Percentiles rank a stretch among this genome's conserved stretches.
These are phyloP conservation scores for Baryphthengus martii DNA, from an alignment of 2,113 vertebrate genomes.

Conservation along the genomic window DNA sequence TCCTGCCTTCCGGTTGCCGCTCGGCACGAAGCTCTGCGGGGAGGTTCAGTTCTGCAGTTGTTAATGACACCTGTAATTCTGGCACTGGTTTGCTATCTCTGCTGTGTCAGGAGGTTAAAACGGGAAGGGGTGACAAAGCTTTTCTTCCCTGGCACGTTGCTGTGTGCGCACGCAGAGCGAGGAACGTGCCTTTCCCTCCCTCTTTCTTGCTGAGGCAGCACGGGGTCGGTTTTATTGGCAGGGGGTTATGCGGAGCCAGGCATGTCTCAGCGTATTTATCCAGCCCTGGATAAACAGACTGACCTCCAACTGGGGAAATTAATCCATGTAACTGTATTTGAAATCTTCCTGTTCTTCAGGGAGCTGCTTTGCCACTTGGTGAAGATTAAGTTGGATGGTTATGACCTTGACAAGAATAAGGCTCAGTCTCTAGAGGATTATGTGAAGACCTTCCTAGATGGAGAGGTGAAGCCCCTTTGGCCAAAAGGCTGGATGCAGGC, in stretches of 20 bases:
- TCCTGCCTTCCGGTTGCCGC: neutral
- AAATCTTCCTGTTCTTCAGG: conserved; percentile 72
- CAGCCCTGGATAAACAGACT: neutral
- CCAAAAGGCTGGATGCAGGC: conserved; percentile 98
- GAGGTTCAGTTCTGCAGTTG: neutral
- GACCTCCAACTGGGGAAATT: neutral
- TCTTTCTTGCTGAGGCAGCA: neutral
- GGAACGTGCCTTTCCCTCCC: neutral
- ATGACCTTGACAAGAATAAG: conserved; percentile 76
- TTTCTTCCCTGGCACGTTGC: neutral
- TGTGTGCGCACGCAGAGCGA: neutral
- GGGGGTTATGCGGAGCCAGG: neutral
- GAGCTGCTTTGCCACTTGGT: conserved; percentile 84
- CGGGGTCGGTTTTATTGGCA: neutral
- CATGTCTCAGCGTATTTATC: neutral
- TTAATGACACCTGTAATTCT: neutral
- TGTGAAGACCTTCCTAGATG: conserved; percentile 87
- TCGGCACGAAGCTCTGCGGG: neutral
- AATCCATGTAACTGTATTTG: neutral
- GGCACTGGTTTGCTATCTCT: neutral
- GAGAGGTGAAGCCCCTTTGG: conserved; percentile 91
- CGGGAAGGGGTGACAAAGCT: neutral
- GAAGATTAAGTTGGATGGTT: conserved; percentile 81
- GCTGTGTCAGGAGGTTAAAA: neutral
- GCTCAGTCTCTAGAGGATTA: conserved; percentile 83